A percentile compares a stretch with the other conserved stretches of the same genome.
Conservation (phyloP, 2,888 invertebrate species). For the Rotaria magnacalcarata region DNA sequence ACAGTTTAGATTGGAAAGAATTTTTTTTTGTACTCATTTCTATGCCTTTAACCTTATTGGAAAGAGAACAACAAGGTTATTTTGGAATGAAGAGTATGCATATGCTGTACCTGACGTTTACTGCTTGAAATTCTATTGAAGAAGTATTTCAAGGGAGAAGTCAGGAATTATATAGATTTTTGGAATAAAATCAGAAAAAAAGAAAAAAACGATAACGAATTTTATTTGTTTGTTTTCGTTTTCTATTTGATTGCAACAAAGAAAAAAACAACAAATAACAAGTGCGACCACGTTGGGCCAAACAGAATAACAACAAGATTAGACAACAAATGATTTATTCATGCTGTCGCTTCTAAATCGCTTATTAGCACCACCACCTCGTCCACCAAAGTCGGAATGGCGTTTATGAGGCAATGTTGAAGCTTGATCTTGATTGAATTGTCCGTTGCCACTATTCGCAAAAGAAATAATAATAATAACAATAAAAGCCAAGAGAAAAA, state of each 20-base stretch:
- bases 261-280: conserved; percentile 3
- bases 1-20: background rate
- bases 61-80: background rate
- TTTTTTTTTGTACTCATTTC: background rate
- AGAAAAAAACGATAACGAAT: background rate
- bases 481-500: too few species aligned
- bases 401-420: conserved; percentile 16
- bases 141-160: conserved; percentile 9
- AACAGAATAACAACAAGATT: background rate
- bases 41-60: background rate
- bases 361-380: conserved; percentile 27
- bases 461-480: background rate
- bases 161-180: background rate
- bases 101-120: conserved; percentile 10
- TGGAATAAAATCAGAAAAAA: background rate
- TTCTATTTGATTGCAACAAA: background rate
- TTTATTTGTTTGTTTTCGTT: background rate
- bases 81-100: background rate
- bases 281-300: background rate
- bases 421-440: conserved; percentile 17
- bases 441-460: background rate
- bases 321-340: background rate
- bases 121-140: background rate
- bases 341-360: background rate
- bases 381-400: background rate